Evolutionary conservation across 2,888 invertebrate species (phyloP).

Genomic region (Leptothorax acervorum): DNA sequence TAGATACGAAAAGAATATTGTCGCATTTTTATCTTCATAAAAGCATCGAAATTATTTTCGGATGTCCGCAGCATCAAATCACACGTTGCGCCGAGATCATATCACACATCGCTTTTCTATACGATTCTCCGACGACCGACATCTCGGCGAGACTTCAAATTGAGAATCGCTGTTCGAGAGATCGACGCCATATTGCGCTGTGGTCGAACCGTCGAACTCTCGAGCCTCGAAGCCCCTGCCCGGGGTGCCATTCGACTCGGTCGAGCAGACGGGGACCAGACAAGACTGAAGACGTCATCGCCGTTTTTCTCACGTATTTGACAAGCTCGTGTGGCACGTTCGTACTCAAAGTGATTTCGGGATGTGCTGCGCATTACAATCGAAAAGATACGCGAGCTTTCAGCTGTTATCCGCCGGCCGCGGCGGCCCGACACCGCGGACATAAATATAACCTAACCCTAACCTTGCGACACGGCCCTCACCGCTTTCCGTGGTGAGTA

Average conservation of each 20-base stretch:
- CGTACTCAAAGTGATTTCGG: constrained; percentile 75
- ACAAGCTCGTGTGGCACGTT: constrained; percentile 75
- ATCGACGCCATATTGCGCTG: background rate
- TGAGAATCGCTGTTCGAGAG: background rate
- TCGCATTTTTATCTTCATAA: background rate
- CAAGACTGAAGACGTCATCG: too few species aligned
- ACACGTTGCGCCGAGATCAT: background rate
- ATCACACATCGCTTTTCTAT: background rate
- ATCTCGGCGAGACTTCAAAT: background rate
- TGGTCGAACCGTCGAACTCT: background rate
- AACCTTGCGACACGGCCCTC: background rate
- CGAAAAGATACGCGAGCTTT: background rate
- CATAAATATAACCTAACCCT: constrained; percentile 64
- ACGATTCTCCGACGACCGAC: background rate
- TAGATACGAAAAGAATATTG: background rate
- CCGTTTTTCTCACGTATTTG: background rate
- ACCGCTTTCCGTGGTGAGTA: background rate
- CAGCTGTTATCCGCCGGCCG: background rate
- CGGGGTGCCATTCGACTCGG: background rate
- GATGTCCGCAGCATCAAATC: background rate
- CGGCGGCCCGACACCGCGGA: background rate
- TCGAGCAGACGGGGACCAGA: background rate
- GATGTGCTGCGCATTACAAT: constrained; percentile 68
- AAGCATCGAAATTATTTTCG: background rate
- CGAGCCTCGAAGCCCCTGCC: background rate